phyloP scores from a whole-genome alignment of 1,140 invertebrate species.

The Lethocerus indicus region DNA sequence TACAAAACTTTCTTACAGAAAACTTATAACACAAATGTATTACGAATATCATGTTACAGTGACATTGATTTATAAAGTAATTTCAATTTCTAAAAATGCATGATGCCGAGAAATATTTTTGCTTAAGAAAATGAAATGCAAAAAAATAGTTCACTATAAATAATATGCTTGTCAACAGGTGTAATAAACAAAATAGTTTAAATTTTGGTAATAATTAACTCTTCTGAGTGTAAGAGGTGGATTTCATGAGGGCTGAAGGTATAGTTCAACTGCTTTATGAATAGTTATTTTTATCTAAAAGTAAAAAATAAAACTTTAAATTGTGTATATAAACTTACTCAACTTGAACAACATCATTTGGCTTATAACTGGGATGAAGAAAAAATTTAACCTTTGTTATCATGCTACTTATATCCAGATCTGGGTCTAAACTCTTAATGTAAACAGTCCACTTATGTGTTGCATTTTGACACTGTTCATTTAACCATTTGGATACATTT shows the following conservation, averaged over 20 bases:
- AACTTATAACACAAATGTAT: too few species aligned
- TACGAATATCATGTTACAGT: not conserved
- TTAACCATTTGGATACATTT: slow-evolving; percentile 73
- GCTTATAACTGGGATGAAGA: slow-evolving; percentile 70
- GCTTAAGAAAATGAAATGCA: not conserved
- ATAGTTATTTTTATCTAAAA: too few species aligned
- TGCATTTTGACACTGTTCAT: slow-evolving; percentile 45
- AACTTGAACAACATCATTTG: slow-evolving; percentile 71
- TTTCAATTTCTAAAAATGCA: not conserved
- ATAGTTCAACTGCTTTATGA: too few species aligned
- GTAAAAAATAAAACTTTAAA: too few species aligned
- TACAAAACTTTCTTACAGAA: too few species aligned
- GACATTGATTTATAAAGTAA: not conserved
- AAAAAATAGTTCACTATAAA: not conserved
- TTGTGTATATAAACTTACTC: slow-evolving; percentile 38
- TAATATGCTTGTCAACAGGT: not conserved
- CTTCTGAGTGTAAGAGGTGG: too few species aligned
- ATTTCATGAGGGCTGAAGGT: too few species aligned
- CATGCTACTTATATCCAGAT: slow-evolving; percentile 40
- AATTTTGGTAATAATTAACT: slow-evolving; percentile 8
- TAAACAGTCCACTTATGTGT: slow-evolving; percentile 86
- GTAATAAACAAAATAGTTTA: not conserved
- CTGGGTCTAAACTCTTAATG: slow-evolving; percentile 45
- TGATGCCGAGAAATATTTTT: not conserved
- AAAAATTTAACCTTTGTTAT: slow-evolving; percentile 62